Conservation (phyloP, 2,113 vertebrate genomes). For the Alaudala cheleensis region DNA sequence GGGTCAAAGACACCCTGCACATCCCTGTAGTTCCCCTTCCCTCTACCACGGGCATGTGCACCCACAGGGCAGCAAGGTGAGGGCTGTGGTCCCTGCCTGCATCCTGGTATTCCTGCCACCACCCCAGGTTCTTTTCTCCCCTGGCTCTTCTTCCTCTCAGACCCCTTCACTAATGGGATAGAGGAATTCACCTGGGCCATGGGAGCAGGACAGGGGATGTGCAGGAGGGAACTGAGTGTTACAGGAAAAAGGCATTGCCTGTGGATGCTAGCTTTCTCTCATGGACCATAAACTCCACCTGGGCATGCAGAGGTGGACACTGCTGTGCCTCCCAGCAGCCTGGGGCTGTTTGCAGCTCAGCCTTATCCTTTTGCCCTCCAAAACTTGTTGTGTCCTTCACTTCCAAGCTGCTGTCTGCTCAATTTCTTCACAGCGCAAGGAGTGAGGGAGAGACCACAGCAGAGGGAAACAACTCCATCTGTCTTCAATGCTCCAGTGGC, state of each 20-base stretch:
- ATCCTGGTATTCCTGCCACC: not conserved
- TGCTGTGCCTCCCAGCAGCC: rapidly evolving
- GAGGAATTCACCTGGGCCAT: not conserved
- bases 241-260: not conserved
- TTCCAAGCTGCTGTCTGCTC: not conserved
- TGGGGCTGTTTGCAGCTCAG: not conserved
- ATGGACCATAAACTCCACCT: not conserved
- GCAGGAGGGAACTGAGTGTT: not conserved
- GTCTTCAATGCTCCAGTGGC: not conserved
- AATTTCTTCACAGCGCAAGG: not conserved
- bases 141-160: not conserved
- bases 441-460: not conserved
- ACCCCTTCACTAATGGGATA: not conserved
- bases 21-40: rapidly evolving
- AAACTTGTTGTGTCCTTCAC: not conserved
- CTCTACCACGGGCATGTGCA: not conserved
- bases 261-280: not conserved
- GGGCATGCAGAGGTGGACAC: not conserved
- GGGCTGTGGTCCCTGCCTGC: not conserved
- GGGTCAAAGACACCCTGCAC: not conserved
- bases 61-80: not conserved
- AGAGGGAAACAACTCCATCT: not conserved
- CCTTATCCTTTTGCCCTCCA: not conserved
- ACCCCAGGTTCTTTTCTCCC: not conserved
- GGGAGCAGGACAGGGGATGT: not conserved